Evolutionary conservation across 2,888 invertebrate species (phyloP).

Genomic region (Cryptocheilus praepositus): DNA sequence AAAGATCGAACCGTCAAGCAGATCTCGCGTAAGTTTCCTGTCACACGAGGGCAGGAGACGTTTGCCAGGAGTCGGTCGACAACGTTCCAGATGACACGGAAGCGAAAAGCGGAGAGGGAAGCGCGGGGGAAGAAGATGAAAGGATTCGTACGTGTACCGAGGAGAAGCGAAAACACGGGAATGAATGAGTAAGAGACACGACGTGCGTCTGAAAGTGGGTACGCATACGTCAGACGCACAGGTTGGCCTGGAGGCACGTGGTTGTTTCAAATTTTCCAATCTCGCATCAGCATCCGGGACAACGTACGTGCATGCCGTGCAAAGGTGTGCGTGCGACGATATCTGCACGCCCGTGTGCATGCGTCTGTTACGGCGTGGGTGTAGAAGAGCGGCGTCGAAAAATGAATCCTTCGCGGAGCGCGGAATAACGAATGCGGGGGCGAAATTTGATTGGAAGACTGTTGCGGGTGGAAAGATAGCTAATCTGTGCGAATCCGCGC

Average conservation of each 20-base stretch:
- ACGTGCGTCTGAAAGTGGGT: conserved; percentile 23
- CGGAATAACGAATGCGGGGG: too few species aligned
- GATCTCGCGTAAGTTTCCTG: too few species aligned
- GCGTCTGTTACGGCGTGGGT: too few species aligned
- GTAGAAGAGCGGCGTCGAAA: too few species aligned
- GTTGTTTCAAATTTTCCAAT: conserved; percentile 42
- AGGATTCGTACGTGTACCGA: conserved; percentile 2
- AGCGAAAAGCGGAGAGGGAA: not conserved
- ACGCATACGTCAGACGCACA: conserved; percentile 40
- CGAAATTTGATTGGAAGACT: too few species aligned
- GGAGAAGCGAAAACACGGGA: not conserved
- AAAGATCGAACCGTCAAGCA: too few species aligned
- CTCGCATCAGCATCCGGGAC: conserved; percentile 10
- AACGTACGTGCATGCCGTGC: not conserved
- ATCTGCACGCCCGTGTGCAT: not conserved
- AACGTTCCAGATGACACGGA: too few species aligned
- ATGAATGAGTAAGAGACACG: conserved; percentile 8
- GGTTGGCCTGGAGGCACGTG: conserved; percentile 24
- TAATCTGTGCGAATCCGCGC: too few species aligned
- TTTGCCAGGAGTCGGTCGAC: too few species aligned
- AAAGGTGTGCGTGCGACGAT: conserved; percentile 8
- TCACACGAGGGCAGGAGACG: too few species aligned
- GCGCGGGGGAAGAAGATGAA: not conserved
- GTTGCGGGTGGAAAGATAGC: too few species aligned
- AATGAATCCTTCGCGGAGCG: too few species aligned